These are phyloP conservation scores for Musca domestica DNA, from an alignment of 1,140 invertebrate genomes.

Conservation along the genomic window DNA sequence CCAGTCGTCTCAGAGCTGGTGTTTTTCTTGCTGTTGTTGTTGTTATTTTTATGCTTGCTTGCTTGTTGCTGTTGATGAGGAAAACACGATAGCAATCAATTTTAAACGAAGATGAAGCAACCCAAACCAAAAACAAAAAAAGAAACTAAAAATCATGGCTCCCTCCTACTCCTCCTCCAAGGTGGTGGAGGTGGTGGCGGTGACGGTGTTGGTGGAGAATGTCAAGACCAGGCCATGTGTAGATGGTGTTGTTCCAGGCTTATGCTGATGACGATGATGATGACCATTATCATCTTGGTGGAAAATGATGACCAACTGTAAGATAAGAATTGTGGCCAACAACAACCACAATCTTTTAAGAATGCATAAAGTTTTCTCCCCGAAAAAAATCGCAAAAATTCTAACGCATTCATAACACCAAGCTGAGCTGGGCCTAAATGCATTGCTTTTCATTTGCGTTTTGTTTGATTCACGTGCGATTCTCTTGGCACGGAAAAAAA, in stretches of 20 bases:
- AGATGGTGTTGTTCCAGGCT: not conserved
- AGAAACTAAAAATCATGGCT: too few relatives aligned
- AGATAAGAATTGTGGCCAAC: not conserved
- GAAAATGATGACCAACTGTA: not conserved
- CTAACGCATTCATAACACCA: too few relatives aligned
- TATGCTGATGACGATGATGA: not conserved
- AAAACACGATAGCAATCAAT: constrained; percentile 17
- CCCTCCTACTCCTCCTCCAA: too few relatives aligned
- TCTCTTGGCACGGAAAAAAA: not conserved
- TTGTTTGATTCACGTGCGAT: constrained; percentile 1
- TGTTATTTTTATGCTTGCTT: too few relatives aligned
- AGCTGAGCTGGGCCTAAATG: too few relatives aligned
- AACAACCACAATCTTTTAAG: not conserved
- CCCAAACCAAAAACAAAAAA: too few relatives aligned
- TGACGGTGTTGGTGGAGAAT: constrained; percentile 28
- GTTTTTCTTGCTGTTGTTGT: too few relatives aligned
- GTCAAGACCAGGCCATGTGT: constrained; percentile 44
- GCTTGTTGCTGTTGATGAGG: not conserved
- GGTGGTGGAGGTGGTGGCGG: too few relatives aligned
- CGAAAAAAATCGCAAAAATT: not conserved
- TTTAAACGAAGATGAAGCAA: constrained; percentile 1
- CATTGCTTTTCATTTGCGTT: too few relatives aligned
- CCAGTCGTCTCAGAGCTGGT: too few relatives aligned
- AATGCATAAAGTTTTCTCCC: not conserved
- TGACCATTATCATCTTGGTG: too few relatives aligned